Evolutionary conservation across 2,797 vertebrate genomes (phyloP).

Genomic region (Trachurus trachurus): DNA sequence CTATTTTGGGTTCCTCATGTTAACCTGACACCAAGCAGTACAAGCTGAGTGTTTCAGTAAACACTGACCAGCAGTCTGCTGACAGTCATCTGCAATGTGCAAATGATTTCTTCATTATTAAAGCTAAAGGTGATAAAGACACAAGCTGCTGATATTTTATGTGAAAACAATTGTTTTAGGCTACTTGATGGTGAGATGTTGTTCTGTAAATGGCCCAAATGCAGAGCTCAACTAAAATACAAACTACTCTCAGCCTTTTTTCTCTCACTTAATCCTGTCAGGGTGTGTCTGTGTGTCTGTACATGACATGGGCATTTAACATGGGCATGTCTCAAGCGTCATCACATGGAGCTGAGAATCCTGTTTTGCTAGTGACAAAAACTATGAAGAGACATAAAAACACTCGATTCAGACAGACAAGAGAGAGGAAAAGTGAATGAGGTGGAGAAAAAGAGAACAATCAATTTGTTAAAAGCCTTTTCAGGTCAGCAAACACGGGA

Average conservation of each 20-base stretch:
- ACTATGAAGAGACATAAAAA: background rate
- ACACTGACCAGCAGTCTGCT: slow-evolving; percentile 49
- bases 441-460: background rate
- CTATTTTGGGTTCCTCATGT: slow-evolving; percentile 68
- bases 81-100: background rate
- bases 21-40: slow-evolving; percentile 71
- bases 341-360: slow-evolving; percentile 31
- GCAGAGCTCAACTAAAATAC: background rate
- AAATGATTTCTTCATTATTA: no score
- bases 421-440: background rate
- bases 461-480: slow-evolving; percentile 46
- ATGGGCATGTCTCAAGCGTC: background rate
- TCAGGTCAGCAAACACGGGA: slow-evolving; percentile 30
- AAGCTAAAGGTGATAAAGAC: background rate
- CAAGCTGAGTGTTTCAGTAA: slow-evolving; percentile 53
- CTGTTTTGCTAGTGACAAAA: slow-evolving; percentile 27
- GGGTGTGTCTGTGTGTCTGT: slow-evolving; percentile 48
- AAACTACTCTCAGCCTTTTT: background rate
- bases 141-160: background rate
- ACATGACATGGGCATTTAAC: background rate
- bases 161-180: background rate
- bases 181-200: background rate
- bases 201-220: background rate
- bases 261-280: background rate
- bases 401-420: background rate